phyloP scores from a whole-genome alignment of 2,797 vertebrate species.

The Pachyuromys duprasi region DNA sequence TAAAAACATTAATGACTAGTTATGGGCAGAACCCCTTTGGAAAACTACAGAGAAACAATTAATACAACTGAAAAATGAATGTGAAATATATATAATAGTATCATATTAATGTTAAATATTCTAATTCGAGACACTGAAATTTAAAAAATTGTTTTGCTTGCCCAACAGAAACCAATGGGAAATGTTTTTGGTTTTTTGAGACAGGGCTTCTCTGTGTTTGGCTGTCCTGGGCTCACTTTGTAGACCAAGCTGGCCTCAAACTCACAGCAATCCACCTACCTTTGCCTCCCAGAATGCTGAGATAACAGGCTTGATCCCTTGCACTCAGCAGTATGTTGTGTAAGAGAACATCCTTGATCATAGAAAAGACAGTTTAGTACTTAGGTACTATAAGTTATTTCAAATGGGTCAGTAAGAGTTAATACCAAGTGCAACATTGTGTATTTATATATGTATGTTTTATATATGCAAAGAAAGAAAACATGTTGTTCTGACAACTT shows the following conservation, averaged over 20 bases:
- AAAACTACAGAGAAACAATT: not conserved
- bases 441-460: not conserved
- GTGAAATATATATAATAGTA: not conserved
- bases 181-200: not conserved
- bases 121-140: not conserved
- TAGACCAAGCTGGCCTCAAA: no score
- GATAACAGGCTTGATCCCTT: no score
- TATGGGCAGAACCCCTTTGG: not conserved
- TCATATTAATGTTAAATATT: not conserved
- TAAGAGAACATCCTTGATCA: conserved; percentile 8
- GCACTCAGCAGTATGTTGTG: not conserved
- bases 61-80: not conserved
- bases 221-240: no score
- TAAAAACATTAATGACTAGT: not conserved
- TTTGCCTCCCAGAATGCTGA: no score
- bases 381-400: conserved; percentile 30
- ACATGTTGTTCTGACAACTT: not conserved
- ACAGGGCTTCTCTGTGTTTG: no score
- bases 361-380: conserved; percentile 1
- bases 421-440: conserved; percentile 10
- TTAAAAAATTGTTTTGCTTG: conserved; percentile 44
- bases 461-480: not conserved
- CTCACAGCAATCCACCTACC: no score
- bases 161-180: not conserved
- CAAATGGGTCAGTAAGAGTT: not conserved